A percentile compares a stretch with the other conserved stretches of the same genome.
phyloP scores from a whole-genome alignment of 2,113 vertebrate genomes.

The Lipophrys pholis region DNA sequence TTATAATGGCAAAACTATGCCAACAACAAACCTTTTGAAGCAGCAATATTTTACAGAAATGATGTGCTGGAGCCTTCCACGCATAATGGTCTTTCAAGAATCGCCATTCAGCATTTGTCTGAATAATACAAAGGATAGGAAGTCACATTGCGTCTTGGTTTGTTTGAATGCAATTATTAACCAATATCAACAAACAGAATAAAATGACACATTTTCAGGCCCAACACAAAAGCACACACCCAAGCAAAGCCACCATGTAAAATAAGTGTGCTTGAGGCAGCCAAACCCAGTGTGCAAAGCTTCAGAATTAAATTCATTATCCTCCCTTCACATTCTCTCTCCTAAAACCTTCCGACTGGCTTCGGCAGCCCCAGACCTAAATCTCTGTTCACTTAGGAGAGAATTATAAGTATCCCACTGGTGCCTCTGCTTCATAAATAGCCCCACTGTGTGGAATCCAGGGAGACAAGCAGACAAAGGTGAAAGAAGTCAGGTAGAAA shows the following conservation, averaged over 20 bases:
- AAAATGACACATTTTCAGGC: neutral
- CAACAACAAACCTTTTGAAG: conserved; percentile 50
- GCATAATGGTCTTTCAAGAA: conserved; percentile 23
- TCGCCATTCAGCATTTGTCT: conserved; percentile 49
- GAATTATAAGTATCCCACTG: conserved; percentile 59
- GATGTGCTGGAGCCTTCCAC: conserved; percentile 12
- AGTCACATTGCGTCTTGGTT: conserved; percentile 43
- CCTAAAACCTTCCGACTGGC: conserved; percentile 62
- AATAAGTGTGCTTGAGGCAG: conserved; percentile 27
- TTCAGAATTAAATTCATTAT: conserved; percentile 73
- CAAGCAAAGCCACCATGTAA: conserved; percentile 30
- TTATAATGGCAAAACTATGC: conserved; percentile 21
- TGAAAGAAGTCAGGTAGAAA: conserved; percentile 29
- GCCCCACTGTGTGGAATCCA: conserved; percentile 34
- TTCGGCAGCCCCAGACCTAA: conserved; percentile 46
- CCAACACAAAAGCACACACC: conserved; percentile 20
- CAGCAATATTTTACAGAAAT: conserved; percentile 41
- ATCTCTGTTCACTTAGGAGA: conserved; percentile 62
- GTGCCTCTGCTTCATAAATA: conserved; percentile 62
- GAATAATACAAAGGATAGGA: conserved; percentile 34
- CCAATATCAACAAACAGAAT: conserved; percentile 5
- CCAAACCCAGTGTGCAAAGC: conserved; percentile 42
- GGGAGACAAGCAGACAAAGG: conserved; percentile 1
- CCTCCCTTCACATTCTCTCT: conserved; percentile 44
- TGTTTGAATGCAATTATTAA: conserved; percentile 34